Evolutionary conservation across 2,888 invertebrate genomes (phyloP), one percentile per base, ranked within the genome.

Genomic region (Drosophila dives): DNA sequence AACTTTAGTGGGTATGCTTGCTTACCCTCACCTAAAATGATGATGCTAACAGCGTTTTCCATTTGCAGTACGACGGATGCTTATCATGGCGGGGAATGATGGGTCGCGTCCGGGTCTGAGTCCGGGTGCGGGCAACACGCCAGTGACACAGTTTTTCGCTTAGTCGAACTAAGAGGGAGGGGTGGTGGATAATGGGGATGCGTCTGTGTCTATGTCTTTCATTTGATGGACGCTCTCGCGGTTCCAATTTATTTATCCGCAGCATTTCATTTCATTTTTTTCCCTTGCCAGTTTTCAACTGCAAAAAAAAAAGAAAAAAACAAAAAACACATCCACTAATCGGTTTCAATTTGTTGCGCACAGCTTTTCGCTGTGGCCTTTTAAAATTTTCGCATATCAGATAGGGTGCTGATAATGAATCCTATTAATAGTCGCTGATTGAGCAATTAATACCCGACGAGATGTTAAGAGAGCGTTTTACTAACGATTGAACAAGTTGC

Each of bases 101-200:
- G 68, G 71, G 74, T 73, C 64, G 59, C 67, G 84, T 73, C 80
- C 80, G 80, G 67, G 58, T 64, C 54, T 53, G 48, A 12, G 64
- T 34, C 34, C 56, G 67, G 62, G 40, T 58, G 62, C 59, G 64
- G 64, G 56, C 67, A 70, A 62, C 56, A 72, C 65, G 72, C 72
- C 71, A 80, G 55, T 85, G 90, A 90, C 90, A 86, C 75, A 86
- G 71, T 90, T 85, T 82, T 51, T n/a, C 8, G 29, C 2, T 29
- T 17, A 17, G 34, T 7, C 11, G 48, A 7, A 15, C 12, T 33
- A 12, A 36, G 3, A 26, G 5, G 17, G 45, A 17, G 45, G 10
- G 32, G 2, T 11, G 32, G 38, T 15, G 11, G n/a, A 20, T 11
- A 33, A 33, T 23, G 12, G 53, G 48, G 42, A 33, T 45, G 48